Percentiles rank a stretch among this genome's conserved stretches.
phyloP scores from a whole-genome alignment of 2,113 vertebrate species.

The Tragulus kanchil region DNA sequence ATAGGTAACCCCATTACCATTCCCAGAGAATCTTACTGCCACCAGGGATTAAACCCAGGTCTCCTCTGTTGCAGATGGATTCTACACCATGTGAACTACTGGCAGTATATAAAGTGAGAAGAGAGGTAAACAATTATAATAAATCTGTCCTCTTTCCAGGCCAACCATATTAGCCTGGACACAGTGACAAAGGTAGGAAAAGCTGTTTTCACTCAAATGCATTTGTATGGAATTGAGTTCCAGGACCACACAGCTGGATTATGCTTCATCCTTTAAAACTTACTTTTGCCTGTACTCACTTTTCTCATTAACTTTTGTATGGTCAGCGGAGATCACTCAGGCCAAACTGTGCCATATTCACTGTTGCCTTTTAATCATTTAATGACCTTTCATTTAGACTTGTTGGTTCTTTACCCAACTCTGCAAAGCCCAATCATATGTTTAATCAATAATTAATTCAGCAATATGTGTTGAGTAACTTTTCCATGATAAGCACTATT shows the following conservation, averaged over 20 bases:
- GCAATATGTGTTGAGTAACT: neutral
- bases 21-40: neutral
- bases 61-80: too few relatives aligned
- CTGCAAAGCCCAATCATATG: neutral
- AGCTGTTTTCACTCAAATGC: too few relatives aligned
- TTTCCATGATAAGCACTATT: neutral
- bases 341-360: rapidly evolving
- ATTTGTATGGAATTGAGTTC: neutral
- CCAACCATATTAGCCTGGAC: neutral
- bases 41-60: neutral
- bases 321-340: neutral
- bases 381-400: neutral
- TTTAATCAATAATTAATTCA: neutral
- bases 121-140: neutral
- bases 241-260: neutral
- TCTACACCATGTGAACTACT: neutral
- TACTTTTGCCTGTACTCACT: neutral
- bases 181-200: neutral
- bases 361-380: neutral
- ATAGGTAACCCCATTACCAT: neutral
- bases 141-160: neutral
- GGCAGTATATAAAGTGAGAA: neutral
- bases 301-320: neutral
- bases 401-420: neutral
- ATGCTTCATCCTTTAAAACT: neutral